Base-by-base conservation (phyloP, 2,113 vertebrate species). In the Herpetotheres cachinnans region DNA sequence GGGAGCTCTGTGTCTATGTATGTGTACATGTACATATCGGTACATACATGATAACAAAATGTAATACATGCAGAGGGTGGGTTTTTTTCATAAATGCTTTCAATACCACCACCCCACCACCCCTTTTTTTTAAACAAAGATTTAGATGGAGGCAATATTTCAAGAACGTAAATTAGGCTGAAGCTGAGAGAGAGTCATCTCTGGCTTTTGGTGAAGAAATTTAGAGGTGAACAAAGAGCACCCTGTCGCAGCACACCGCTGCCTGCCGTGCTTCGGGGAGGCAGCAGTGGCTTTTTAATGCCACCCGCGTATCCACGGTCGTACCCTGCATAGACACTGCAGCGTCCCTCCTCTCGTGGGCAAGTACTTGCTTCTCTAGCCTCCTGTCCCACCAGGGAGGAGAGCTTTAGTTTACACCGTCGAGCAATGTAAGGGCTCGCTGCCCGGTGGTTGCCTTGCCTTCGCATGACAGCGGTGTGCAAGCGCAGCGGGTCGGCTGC, bases 291-390 rank as follows among this genome's bases (percentile, higher is more conserved):
- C 50, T 78, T 72, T 82, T 32, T 65, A 13, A 38, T 72, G 62
- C 49, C 54, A 71, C 30, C 36, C 18, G 2, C 29, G 42, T 42
- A 8, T 5, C 17, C 11, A 1, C 34, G 44, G 32, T 25, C 29
- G 11, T 46, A 59, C 5, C 49, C 54, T 20, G 15, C 4, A 0
- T 34, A 54, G 67, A 46, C 85, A 32, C 27, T 36, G n/a, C 42
- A 46, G 16, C 36, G 65, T 72, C 27, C n/a, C 32, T 0, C 0
- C 17, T 84, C 56, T 21, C 0, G 0, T 34, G 38, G 22, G 29
- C 22, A 42, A 26, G 10, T 47, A 25, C 16, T 90, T 29, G 29
- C 30, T 56, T 49, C 58, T 85, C 54, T 67, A 44, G 20, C 46
- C n/a, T 74, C 5, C 36, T 13, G 27, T 44, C 34, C 36, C 9